Base-by-base conservation (phyloP, 2,797 vertebrate species). In the Acipenser transmontanus region DNA sequence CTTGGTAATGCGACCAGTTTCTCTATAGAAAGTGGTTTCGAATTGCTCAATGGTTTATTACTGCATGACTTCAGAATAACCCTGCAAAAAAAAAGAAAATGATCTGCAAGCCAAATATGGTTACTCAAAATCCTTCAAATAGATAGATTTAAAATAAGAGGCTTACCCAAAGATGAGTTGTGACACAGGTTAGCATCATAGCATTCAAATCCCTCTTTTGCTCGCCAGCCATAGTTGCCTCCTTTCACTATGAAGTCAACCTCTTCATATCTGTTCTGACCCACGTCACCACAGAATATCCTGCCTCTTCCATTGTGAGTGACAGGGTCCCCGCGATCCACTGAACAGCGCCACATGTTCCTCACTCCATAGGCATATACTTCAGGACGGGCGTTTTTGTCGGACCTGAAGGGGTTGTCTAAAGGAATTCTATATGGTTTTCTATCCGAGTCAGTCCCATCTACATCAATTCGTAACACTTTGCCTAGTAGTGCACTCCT, bases 221-320 rank as follows among this genome's bases (percentile, higher is more conserved):
- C 93, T 74, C 93, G 87, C 93, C 94, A 95, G 59, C 92, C 87
- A 0, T 93, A 93, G 82, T 94, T 96, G 20, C 92, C 92, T 12
- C 92, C 93, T 73, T 89, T 93, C 66, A 86, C 76, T 7, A 93
- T 85, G 7, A 95, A 84, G 70, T 95, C 81, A 0, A 93, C 77
- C 82, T 95, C 93, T 78, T 95, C 93, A 50, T 89, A 94, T 20
- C 85, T 87, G 78, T 93, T 94, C 76, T 96, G 93, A 8, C 93
- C 85, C 0, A 94, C 91, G 0, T 94, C 92, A 8, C 92, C 94
- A 14, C 93, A 95, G 85, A 95, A 92, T 12, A 96, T 88, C 61
- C 91, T 80, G 8, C 93, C 93, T 34, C 80, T 80, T 73, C 92
- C 91, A 6, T 80, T 79, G 34, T 12, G 73, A 0, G 73, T 93